Base-by-base conservation (phyloP, 1,140 invertebrate species). In the Drosophila serrata region DNA sequence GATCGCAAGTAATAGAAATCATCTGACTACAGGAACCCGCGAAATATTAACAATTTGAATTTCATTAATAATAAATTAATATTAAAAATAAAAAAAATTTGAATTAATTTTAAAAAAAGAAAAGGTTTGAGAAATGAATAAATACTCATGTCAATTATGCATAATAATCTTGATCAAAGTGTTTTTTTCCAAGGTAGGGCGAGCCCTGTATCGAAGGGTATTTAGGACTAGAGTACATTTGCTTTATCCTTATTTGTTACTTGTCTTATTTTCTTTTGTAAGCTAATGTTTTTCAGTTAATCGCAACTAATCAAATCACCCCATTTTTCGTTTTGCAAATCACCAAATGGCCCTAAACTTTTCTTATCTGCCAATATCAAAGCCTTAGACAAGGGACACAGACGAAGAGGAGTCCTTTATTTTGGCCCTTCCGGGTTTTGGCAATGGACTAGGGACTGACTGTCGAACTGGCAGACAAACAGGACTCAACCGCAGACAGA, bases 391-490 rank as follows among this genome's bases (percentile, higher is more conserved):
- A 61, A 22, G 11, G 3, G 22, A 49, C 24, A 24, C 7, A 9
- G 19, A 15, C 13, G 13, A 19, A 22, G 13, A n/a, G 51, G 8
- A 37, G 46, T 78, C 37, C 56, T 73, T 82, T 76, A 75, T 82
- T 73, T 79, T 79, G 51, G n/a, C 24, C 37, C 46, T 56, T 48
- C 27, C 37, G 33, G 53, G 69, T 56, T 24, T 64, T 56, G 61
- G 64, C 65, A 86, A 86, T 72, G 73, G 75, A 58, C 51, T 55
- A 22, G 33, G 49, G 19, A 37, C 33, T 15, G 1, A 37, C 75
- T 63, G 70, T 49, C 68, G 43, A 61, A 43, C 35, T 53, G 78
- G 69, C 69, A 79, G 82, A 86, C 81, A 86, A 86, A 82, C 84
- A 88, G 76, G 68, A 69, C 70, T 73, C 59, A 37, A 79, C 33